Base-by-base conservation (phyloP, 2,113 vertebrate species). In the Istiophorus platypterus region DNA sequence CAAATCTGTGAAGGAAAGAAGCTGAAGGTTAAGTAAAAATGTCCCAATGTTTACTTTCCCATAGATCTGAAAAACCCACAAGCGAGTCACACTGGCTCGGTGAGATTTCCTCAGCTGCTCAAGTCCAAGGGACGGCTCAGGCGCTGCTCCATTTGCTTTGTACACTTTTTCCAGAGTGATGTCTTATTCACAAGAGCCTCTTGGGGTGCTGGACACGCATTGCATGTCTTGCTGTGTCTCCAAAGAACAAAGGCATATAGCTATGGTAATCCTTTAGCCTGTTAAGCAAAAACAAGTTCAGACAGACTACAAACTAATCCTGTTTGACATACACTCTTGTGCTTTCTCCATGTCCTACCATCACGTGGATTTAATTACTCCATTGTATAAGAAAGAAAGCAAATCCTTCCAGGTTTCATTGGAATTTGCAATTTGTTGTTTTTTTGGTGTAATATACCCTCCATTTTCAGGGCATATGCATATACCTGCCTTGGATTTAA, bases 111-210 rank as follows among this genome's bases (percentile, higher is more conserved):
- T 86, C 65, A 51, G 81, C 82, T 77, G 71, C 70, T 67, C 14
- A 14, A 80, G 73, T 88, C 76, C 79, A 80, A 66, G 59, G 85
- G 66, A 91, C 82, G 84, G 73, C 71, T 82, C 61, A 51, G 84
- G 79, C 71, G 83, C 65, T 5, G 76, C 85, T 84, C 69, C 81
- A 81, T 89, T 91, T 79, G 79, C 84, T 89, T 89, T 86, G 89
- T 85, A 71, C 63, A 72, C 68, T 74, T 88, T 79, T 88, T 84
- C 75, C 20, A 24, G 81, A 84, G 73, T 85, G 87, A 89, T 86
- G 87, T 92, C 87, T 89, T 86, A 73, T 88, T 90, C 89, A 88
- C 87, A 78, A 78, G 75, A 84, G 78, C 81, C 83, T 80, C 85
- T 86, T 56, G 51, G 75, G 84, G 58, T 78, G 76, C 76, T 82